Base-by-base conservation (phyloP, 2,888 invertebrate genomes). In the Drosophila pseudotalamancana region DNA sequence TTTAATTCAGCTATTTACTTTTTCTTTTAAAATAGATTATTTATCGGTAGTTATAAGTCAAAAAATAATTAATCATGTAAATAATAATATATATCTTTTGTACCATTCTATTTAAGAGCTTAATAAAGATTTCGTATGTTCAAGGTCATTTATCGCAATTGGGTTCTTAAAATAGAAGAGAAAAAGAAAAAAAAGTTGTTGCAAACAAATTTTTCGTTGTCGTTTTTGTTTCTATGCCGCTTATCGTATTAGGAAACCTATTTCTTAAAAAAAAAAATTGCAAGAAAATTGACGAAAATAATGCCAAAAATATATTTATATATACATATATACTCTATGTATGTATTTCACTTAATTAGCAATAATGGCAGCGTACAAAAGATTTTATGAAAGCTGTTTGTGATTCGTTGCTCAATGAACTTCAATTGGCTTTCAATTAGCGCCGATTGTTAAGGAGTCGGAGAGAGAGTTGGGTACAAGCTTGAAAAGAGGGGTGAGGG, bases 391-490 rank as follows among this genome's bases (percentile, higher is more conserved):
- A 49, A 18, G 61, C 35, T 49, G 19, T 50, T 50, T 40, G 43
- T 25, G 50, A 57, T 32, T 11, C 31, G 32, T 23, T n/a, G 37
- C 27, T 29, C 43, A 37, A 50, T 48, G 45, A 34, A 39, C 35
- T 29, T 59, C 75, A 61, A 73, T 76, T 76, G 72, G 37, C 49
- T 18, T 32, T 8, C 77, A 77, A 83, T 77, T 83, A 77, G 72
- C 61, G 59, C 39, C 40, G 72, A 77, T 77, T 83, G 76, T 67
- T 49, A 42, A 45, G 27, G 18, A 53, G 37, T 32, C 51, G 40
- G n/a, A 45, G 19, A 5, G 19, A 6, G 12, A 42, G 35, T 9
- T 16, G 6, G 12, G 23, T 6, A 1, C 18, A 11, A 8, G 8
- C 27, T 9, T 2, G 9, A 14, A 14, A 0, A 2, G 9, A 8